Conservation (phyloP, 2,797 vertebrate genomes). For the Eulemur albifrons region DNA sequence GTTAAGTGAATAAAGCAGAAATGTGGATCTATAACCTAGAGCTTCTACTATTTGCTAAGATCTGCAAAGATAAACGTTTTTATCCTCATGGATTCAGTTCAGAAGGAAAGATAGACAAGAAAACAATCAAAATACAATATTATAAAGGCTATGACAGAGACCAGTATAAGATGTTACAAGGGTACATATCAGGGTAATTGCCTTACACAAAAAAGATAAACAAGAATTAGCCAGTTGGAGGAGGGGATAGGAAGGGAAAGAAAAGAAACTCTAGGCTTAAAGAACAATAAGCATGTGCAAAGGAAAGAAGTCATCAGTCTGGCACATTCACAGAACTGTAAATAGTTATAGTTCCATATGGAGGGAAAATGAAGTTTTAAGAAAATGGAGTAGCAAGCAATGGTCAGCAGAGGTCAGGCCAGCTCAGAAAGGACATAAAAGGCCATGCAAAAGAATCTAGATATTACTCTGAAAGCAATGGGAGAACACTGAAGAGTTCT, state of each 20-base stretch:
- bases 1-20: slow-evolving; percentile 28
- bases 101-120: background rate
- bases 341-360: background rate
- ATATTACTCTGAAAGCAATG: background rate
- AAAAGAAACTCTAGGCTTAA: background rate
- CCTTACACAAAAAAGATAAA: background rate
- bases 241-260: background rate
- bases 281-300: background rate
- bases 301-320: background rate
- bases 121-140: background rate
- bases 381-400: background rate
- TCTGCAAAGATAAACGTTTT: background rate
- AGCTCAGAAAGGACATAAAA: background rate
- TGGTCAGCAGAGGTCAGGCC: background rate
- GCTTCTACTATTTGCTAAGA: background rate
- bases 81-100: background rate
- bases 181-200: background rate
- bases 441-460: background rate
- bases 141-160: background rate
- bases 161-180: background rate
- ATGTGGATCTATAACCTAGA: background rate
- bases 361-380: background rate
- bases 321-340: background rate
- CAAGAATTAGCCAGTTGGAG: background rate
- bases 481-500: background rate